phyloP scores from a whole-genome alignment of 2,113 vertebrate species.

The Verasper variegatus region DNA sequence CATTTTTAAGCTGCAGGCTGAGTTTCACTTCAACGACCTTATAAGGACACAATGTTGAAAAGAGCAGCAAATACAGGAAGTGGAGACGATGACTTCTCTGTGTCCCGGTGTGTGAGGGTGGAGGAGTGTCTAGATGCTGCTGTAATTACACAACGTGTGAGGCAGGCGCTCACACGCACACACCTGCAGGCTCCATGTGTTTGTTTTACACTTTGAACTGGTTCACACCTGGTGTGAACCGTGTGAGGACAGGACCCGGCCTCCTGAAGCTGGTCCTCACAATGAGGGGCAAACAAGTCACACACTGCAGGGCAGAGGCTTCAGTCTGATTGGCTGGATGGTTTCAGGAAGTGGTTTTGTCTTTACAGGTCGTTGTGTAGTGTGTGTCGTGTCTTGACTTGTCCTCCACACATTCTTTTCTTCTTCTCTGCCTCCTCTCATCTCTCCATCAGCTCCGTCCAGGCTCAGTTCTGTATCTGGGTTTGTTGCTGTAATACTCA shows the following conservation, averaged over 20 bases:
- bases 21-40: conserved; percentile 35
- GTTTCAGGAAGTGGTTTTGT: background rate
- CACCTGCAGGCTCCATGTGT: background rate
- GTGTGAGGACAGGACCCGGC: background rate
- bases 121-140: background rate
- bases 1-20: background rate
- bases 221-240: background rate
- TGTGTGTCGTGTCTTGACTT: conserved; percentile 30
- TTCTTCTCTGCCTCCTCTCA: background rate
- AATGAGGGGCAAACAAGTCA: too few relatives aligned
- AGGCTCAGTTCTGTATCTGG: background rate
- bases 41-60: conserved; percentile 57
- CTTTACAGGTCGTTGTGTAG: background rate
- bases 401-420: conserved; percentile 41
- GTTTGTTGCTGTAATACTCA: background rate
- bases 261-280: background rate
- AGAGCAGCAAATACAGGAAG: conserved; percentile 57
- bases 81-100: conserved; percentile 50
- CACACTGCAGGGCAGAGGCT: background rate
- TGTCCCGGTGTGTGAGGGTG: background rate
- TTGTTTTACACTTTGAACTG: background rate
- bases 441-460: background rate
- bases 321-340: background rate
- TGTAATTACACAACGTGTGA: background rate
- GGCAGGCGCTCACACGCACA: background rate